Evolutionary conservation across 2,113 vertebrate genomes (phyloP).

Genomic region (Aegotheles bennettii): DNA sequence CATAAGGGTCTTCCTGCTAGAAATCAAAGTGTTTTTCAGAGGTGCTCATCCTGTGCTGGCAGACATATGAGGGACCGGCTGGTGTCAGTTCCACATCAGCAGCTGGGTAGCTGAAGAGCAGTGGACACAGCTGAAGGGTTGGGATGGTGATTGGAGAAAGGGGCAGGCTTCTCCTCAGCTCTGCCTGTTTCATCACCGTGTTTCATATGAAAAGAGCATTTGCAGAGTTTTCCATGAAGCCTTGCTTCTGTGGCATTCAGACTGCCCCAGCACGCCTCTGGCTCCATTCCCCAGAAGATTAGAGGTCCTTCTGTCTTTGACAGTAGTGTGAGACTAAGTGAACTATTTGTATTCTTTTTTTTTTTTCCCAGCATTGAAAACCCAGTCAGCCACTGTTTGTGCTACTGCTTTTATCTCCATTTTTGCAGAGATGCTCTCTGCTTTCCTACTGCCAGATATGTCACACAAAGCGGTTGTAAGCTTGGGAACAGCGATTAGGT

Average conservation of each 20-base stretch:
- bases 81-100: fast-evolving
- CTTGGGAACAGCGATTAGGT: neutral
- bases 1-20: neutral
- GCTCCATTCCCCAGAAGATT: neutral
- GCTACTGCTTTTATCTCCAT: neutral
- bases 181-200: neutral
- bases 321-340: neutral
- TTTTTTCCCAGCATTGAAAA: neutral
- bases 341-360: conserved; percentile 21
- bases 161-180: neutral
- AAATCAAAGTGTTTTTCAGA: neutral
- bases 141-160: neutral
- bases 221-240: neutral
- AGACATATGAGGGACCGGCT: neutral
- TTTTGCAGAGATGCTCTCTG: neutral
- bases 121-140: neutral
- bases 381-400: neutral
- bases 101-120: neutral
- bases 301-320: neutral
- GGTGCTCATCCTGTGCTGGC: neutral
- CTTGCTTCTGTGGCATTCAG: neutral
- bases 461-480: neutral
- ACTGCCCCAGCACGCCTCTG: neutral
- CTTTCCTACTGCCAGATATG: neutral
- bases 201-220: neutral